Evolutionary conservation across 2,888 invertebrate genomes (phyloP).

Genomic region (Julus scanicus): DNA sequence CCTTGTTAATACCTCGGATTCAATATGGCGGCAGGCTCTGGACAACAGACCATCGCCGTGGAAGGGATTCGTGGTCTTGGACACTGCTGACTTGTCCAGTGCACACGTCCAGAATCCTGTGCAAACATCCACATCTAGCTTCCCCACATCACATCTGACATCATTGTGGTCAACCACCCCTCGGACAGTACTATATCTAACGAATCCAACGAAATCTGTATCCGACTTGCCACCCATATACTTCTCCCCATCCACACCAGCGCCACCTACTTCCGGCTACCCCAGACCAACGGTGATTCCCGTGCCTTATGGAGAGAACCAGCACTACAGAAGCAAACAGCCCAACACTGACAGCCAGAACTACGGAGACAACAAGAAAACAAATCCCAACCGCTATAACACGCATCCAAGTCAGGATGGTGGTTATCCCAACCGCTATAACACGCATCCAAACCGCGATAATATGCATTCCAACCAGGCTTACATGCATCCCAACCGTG

Average conservation of each 20-base stretch:
- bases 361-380: neutral
- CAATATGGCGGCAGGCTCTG: neutral
- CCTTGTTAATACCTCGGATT: neutral
- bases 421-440: neutral
- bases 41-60: slow-evolving; percentile 4
- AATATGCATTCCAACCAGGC: neutral
- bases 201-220: neutral
- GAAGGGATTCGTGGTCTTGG: neutral
- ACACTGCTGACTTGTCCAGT: neutral
- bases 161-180: neutral
- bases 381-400: neutral
- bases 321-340: neutral
- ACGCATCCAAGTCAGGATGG: neutral
- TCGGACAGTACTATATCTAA: neutral
- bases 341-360: neutral
- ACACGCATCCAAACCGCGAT: neutral
- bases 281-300: neutral
- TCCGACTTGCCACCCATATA: neutral
- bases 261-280: neutral
- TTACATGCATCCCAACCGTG: neutral
- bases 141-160: neutral
- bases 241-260: neutral
- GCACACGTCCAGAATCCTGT: neutral
- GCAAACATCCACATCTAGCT: neutral
- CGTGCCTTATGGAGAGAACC: neutral